Base-by-base conservation (phyloP, 2,888 invertebrate genomes). In the Microctonus brassicae region DNA sequence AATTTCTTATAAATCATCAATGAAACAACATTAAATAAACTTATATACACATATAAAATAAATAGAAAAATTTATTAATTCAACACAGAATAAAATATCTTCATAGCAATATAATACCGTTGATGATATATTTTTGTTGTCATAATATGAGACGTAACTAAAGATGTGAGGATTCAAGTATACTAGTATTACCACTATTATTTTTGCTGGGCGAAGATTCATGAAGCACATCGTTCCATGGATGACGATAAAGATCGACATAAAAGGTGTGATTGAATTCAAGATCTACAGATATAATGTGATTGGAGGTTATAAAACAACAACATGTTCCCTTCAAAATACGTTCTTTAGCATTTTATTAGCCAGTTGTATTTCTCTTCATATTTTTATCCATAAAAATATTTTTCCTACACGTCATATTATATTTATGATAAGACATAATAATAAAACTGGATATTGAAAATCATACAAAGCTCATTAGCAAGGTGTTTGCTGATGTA, bases 221-320 rank as follows among this genome's bases (percentile, higher is more conserved):
- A 33, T 34, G 58, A 17, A 58, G 34, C 20, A 58, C 34, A 58
- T 29, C 33, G 29, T 29, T 33, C n/a, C 29, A 10, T 11, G 29
- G 17, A 17, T 29, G 29, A n/a, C 58, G 58, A 58, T 58, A 33
- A 34, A 33, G 17, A 58, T 58, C 33, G 58, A 20, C 58, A 34
- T 58, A 58, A 58, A 58, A 29, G 58, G 33, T 33, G 58, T 58
- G 58, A 58, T 58, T 58, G 58, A 58, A 58, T 33, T 34, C 13
- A 11, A 26, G 58, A 58, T 10, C 33, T 34, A 34, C 20, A 17
- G 47, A 6, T 47, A 20, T 17, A 20, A 17, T 17, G 47, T 17
- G 47, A 47, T 47, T 47, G 47, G 4, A n/a, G 33, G 58, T 33
- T 9, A 33, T 58, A 33, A 34, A 58, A 58, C 20, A 34, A 6